These are phyloP conservation scores for Teleogryllus oceanicus DNA, from an alignment of 2,888 invertebrate genomes.

Conservation along the genomic window DNA sequence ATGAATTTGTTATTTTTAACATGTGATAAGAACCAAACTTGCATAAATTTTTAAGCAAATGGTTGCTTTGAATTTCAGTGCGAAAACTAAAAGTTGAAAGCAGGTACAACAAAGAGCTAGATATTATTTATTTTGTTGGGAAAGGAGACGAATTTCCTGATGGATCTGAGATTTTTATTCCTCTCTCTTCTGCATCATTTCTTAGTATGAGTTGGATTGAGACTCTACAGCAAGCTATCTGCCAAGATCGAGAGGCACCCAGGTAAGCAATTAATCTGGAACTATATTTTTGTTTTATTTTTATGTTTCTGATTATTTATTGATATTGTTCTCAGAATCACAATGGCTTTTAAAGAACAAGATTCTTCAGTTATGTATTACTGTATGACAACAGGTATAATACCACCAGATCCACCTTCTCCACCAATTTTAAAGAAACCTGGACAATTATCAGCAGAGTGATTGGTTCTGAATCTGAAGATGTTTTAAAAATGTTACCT, in stretches of 20 bases:
- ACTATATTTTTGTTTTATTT: background rate
- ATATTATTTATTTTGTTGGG: conserved; percentile 49
- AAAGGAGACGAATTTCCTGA: conserved; percentile 36
- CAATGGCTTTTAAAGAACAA: conserved; percentile 45
- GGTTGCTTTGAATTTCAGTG: background rate
- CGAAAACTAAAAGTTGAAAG: conserved; percentile 48
- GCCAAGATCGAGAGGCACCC: conserved; percentile 26
- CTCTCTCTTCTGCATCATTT: conserved; percentile 46
- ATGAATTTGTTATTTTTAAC: too few relatives aligned
- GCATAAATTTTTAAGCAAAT: too few relatives aligned
- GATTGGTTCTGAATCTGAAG: too few relatives aligned
- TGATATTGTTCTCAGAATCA: conserved; percentile 42
- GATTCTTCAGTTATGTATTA: conserved; percentile 46
- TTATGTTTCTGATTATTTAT: background rate
- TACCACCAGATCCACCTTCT: conserved; percentile 43
- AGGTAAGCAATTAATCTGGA: conserved; percentile 26
- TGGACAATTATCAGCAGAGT: too few relatives aligned
- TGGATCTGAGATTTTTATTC: conserved; percentile 47
- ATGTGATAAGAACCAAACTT: too few relatives aligned
- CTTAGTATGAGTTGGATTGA: conserved; percentile 48
- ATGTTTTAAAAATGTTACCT: too few relatives aligned
- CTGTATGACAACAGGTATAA: conserved; percentile 43
- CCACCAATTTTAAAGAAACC: background rate
- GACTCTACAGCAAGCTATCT: conserved; percentile 45
- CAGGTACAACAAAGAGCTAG: conserved; percentile 45